A percentile compares a stretch with the other conserved stretches of the same genome.
Conservation (phyloP, 2,797 vertebrate species). For the Hephaestus fuliginosus region DNA sequence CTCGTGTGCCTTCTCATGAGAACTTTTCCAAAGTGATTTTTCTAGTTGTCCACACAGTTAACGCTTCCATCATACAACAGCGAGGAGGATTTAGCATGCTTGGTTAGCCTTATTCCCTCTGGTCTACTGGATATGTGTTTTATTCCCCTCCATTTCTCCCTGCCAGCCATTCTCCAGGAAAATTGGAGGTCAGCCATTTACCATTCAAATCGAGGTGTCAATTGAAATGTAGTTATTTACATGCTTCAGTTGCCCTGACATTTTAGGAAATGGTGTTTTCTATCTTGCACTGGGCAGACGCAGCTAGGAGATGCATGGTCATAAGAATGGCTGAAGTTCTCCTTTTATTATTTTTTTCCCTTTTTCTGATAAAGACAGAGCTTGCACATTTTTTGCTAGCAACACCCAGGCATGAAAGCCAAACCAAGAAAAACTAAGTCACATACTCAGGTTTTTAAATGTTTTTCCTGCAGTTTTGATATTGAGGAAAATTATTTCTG, state of each 20-base stretch:
- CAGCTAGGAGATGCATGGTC: slow-evolving; percentile 29
- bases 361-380: slow-evolving; percentile 5
- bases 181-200: slow-evolving; percentile 74
- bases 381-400: neutral
- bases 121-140: slow-evolving; percentile 61
- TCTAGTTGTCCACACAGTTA: slow-evolving; percentile 39
- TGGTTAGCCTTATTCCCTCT: slow-evolving; percentile 53
- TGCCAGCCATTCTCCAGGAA: slow-evolving; percentile 63
- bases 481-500: neutral
- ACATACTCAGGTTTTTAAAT: neutral
- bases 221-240: slow-evolving; percentile 82
- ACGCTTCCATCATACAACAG: slow-evolving; percentile 29
- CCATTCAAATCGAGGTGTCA: slow-evolving; percentile 80
- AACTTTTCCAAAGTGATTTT: slow-evolving; percentile 39
- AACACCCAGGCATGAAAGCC: neutral
- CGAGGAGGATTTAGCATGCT: slow-evolving; percentile 45
- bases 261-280: slow-evolving; percentile 70
- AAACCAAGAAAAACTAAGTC: neutral
- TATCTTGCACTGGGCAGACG: slow-evolving; percentile 60
- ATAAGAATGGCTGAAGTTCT: slow-evolving; percentile 26
- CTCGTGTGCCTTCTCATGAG: slow-evolving; percentile 13
- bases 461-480: neutral
- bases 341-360: neutral
- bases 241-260: slow-evolving; percentile 77
- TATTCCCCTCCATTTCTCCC: slow-evolving; percentile 73